Evolutionary conservation across 2,797 vertebrate species (phyloP), one percentile per base, ranked within the genome.

Genomic region (Botia kubotai): DNA sequence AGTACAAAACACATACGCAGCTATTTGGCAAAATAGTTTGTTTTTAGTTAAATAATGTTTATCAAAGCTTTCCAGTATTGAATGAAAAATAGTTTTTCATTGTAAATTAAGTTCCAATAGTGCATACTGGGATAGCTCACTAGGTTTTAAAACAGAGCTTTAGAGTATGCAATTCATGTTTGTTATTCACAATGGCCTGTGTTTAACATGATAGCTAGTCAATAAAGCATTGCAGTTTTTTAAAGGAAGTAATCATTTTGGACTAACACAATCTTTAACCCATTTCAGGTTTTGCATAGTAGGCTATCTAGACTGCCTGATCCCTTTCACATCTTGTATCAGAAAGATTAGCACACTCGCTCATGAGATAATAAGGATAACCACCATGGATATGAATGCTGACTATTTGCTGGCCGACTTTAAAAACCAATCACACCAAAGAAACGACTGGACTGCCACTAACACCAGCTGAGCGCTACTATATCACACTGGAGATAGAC

Each of bases 221-320:
- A 7, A 26, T 67, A 62, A 63, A 78, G 66, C 75, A 62, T 39
- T 55, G 83, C 83, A 83, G 76, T 8, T 46, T 46, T 84, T 63
- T 71, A 43, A 72, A 83, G 33, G 19, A 63, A 81, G 39, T 50
- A 46, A 10, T 46, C 43, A 46, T 46, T 46, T 11, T 46, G 8
- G 10, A 46, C 43, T 46, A 46, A 46, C 43, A 46, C 43, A 91
- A 89, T 98, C 93, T 98, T 95, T 98, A 95, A 96, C 95, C 96
- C 95, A 92, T 99, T 99, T 97, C 97, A 99, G 98, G 97, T 98
- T 94, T 94, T 94, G 95, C 96, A 95, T 99, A 98, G 95, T 96
- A 97, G 90, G 93, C 95, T 92, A 94, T 96, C 94, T 98, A 96
- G 95, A 95, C 95, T 95, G 89, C 92, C 96, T 96, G 96, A 95